Evolutionary conservation across 2,888 invertebrate species (phyloP), one percentile per base, ranked within the genome.

Genomic region (Dolichomitus sp.): DNA sequence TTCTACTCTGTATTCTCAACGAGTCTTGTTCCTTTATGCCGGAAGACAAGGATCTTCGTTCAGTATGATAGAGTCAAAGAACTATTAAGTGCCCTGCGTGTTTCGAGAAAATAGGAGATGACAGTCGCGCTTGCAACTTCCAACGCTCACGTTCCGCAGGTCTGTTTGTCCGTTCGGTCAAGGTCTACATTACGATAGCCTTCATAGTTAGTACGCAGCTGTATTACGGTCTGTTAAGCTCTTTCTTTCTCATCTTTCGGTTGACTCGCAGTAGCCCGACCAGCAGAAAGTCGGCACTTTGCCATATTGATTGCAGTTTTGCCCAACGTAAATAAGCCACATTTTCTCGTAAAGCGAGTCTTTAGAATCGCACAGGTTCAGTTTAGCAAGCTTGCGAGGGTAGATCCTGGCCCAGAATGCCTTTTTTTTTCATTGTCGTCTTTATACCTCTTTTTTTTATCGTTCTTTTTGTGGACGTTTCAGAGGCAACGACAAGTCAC

Each of bases 271-370:
- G 30, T 14, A 12, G 30, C 5, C 14, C 1, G n/a, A 33, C 30
- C 6, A 33, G 30, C n/a, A 7, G 30, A 30, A 30, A 33, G 14
- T 14, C 14, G 57, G 6, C 6, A 33, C 33, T 30, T 57, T n/a
- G 57, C 30, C 30, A 33, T 30, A 57, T 57, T 30, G 57, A 57
- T 57, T 30, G 57, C 2, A 27, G 6, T 57, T 30, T 57, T 57
- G 11, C 30, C n/a, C 57, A 57, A 33, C 17, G 17, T 17, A 17
- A 50, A 50, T 17, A 19, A 17, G 17, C 17, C 48, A 48, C 17
- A 17, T 19, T 50, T 50, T 50, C 50, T 50, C 50, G 6, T 50
- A 17, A 50, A 17, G 17, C 19, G 19, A 50, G 50, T 7, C 27
- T 23, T 14, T 27, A 23, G 11, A 54, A 27, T 14, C 23, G 27